These are phyloP conservation scores for Heliconius hewitsoni DNA, from an alignment of 1,140 invertebrate species.

Conservation along the genomic window DNA sequence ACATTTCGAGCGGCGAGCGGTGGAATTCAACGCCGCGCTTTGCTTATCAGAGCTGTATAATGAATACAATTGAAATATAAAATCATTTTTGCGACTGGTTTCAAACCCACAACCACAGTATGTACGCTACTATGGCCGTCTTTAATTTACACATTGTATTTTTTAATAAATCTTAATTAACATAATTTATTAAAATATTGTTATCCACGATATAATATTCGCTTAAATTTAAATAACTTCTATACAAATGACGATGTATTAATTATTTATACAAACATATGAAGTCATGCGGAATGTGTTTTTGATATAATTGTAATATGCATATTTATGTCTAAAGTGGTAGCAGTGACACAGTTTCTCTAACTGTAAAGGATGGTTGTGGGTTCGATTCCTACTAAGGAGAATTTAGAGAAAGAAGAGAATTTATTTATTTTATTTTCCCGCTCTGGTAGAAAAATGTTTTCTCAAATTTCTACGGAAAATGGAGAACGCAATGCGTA, in stretches of 20 bases:
- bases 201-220: background rate
- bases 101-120: no score
- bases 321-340: no score
- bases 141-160: background rate
- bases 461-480: no score
- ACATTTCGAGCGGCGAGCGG: background rate
- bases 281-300: background rate
- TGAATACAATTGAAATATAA: no score
- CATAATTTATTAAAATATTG: slow-evolving; percentile 1
- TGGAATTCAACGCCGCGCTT: background rate
- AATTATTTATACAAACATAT: slow-evolving; percentile 7
- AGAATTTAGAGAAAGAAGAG: no score
- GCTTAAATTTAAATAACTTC: slow-evolving; percentile 8
- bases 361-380: no score
- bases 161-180: background rate
- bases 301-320: slow-evolving; percentile 3
- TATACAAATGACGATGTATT: background rate
- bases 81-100: no score
- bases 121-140: no score
- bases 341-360: no score
- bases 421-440: background rate
- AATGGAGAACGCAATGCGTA: no score
- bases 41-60: background rate
- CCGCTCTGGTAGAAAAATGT: background rate
- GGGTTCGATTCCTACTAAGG: no score